phyloP scores from a whole-genome alignment of 2,888 invertebrate genomes.

The Epirrhoe alternata region DNA sequence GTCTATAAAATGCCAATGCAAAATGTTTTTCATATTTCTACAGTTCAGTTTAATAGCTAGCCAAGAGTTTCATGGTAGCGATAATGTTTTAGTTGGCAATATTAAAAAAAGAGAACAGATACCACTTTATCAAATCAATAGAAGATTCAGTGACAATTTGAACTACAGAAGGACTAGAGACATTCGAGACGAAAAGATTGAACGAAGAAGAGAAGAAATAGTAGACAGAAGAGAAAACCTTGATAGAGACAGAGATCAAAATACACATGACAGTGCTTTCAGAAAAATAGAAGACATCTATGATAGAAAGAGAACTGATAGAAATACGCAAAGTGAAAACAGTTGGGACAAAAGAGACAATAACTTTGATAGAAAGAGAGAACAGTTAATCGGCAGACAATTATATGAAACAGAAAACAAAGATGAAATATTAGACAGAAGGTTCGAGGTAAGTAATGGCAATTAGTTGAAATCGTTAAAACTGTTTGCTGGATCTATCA shows the following conservation, averaged over 20 bases:
- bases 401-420: slow-evolving; percentile 1
- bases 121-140: slow-evolving; percentile 32
- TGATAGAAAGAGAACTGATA: slow-evolving; percentile 7
- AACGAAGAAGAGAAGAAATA: slow-evolving; percentile 3
- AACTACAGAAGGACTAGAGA: slow-evolving; percentile 42
- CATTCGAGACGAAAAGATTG: slow-evolving; percentile 22
- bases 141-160: slow-evolving; percentile 28
- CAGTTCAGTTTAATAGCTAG: slow-evolving; percentile 29
- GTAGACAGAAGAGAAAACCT: not conserved
- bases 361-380: slow-evolving; percentile 8
- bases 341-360: slow-evolving; percentile 7
- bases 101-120: slow-evolving; percentile 37
- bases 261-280: not conserved
- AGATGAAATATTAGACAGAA: slow-evolving; percentile 33
- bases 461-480: slow-evolving; percentile 23
- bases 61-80: slow-evolving; percentile 29
- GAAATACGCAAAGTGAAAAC: not conserved
- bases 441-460: slow-evolving; percentile 34
- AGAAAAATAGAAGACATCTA: not conserved
- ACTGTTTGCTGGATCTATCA: slow-evolving; percentile 20
- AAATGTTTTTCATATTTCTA: slow-evolving; percentile 28
- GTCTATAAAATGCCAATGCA: not conserved
- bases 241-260: slow-evolving; percentile 1
- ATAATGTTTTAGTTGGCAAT: slow-evolving; percentile 33
- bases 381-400: not conserved